Conservation (phyloP, 2,888 invertebrate species). For the Ashinkailepas kermadecensis region DNA sequence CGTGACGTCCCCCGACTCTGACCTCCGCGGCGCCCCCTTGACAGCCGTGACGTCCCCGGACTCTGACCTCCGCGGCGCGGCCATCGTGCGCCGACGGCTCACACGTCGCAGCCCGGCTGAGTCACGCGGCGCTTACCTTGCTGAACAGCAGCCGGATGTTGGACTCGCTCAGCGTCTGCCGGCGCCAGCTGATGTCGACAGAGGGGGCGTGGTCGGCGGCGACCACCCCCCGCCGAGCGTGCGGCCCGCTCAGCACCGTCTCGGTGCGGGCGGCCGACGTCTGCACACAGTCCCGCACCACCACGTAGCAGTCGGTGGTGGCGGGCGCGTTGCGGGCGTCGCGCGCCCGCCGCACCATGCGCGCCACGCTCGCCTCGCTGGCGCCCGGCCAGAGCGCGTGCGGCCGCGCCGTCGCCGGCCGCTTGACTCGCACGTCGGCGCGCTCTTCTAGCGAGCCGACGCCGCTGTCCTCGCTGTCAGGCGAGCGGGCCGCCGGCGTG, state of each 20-base stretch:
- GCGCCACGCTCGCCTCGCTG: neutral
- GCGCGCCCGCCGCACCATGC: neutral
- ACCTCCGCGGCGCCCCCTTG: too few relatives aligned
- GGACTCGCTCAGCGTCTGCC: conserved; percentile 10
- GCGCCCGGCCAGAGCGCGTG: neutral
- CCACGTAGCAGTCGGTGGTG: conserved; percentile 1
- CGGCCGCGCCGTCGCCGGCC: neutral
- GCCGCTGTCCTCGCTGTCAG: neutral
- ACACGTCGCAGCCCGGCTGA: neutral
- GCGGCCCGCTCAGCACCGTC: conserved; percentile 2
- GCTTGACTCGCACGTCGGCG: neutral
- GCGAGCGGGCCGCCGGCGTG: neutral
- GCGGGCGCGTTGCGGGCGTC: neutral
- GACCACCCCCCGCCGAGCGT: neutral
- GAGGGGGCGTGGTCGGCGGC: neutral
- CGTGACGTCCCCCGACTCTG: too few relatives aligned
- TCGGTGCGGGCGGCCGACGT: neutral
- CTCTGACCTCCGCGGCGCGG: neutral
- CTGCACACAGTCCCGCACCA: neutral
- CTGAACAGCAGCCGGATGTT: conserved; percentile 15
- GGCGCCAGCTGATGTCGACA: conserved; percentile 5
- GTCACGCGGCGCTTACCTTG: neutral
- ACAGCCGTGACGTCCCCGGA: too few relatives aligned
- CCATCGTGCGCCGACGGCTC: neutral
- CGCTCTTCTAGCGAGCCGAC: neutral